These are phyloP conservation scores for Brachionus calyciflorus DNA, from an alignment of 1,140 invertebrate species.

Conservation along the genomic window DNA sequence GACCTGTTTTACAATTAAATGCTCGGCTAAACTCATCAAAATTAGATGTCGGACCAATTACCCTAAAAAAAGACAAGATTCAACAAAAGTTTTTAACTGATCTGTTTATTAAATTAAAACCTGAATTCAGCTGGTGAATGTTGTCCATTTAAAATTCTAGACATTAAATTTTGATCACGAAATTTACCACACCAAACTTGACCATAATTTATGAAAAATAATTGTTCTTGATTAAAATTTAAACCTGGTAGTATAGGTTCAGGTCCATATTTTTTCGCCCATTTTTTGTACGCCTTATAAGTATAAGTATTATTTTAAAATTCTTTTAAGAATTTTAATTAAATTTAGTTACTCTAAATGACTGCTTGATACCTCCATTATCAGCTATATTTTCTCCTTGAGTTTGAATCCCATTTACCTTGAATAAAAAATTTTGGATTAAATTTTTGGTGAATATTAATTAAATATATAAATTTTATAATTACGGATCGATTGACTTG, in stretches of 20 bases:
- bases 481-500: constrained; percentile 27
- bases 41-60: constrained; percentile 55
- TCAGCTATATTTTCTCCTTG: constrained; percentile 64
- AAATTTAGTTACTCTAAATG: constrained; percentile 53
- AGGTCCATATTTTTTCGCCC: constrained; percentile 48
- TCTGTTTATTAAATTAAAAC: neutral
- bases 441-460: neutral
- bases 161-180: constrained; percentile 56
- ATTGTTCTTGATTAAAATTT: constrained; percentile 66
- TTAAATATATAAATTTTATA: neutral
- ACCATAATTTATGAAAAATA: constrained; percentile 71
- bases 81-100: neutral
- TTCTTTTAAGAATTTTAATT: too few species aligned
- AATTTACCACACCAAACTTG: constrained; percentile 66
- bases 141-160: constrained; percentile 59
- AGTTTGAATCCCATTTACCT: constrained; percentile 62
- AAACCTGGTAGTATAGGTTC: constrained; percentile 66
- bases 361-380: constrained; percentile 62
- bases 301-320: constrained; percentile 15
- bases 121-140: constrained; percentile 63
- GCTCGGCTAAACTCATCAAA: constrained; percentile 55
- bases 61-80: constrained; percentile 6
- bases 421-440: neutral
- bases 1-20: constrained; percentile 54
- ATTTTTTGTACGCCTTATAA: constrained; percentile 62